Evolutionary conservation across 2,797 vertebrate species (phyloP).

Genomic region (Cacajao melanocephalus): DNA sequence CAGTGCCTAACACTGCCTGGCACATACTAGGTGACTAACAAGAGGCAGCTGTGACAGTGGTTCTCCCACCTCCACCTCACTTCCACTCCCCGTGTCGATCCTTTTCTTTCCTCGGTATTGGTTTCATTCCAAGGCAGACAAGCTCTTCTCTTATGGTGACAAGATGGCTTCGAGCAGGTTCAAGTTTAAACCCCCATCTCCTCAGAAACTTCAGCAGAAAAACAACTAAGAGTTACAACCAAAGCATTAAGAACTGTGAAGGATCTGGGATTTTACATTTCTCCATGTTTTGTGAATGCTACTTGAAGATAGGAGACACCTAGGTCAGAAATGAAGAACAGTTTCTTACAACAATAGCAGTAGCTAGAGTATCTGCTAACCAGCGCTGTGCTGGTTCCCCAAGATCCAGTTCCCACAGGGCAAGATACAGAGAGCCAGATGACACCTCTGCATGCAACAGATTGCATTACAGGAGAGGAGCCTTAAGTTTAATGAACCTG

Average conservation of each 20-base stretch:
- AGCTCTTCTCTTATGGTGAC: not conserved
- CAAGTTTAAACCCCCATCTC: not conserved
- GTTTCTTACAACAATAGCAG: not conserved
- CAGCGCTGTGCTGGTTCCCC: not conserved
- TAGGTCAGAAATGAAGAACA: not conserved
- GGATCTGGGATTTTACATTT: not conserved
- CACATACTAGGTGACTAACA: not conserved
- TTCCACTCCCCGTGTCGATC: not conserved
- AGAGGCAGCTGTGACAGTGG: not conserved
- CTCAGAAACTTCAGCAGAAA: slow-evolving; percentile 34
- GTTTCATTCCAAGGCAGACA: not conserved
- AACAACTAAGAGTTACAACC: not conserved
- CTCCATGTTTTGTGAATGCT: not conserved
- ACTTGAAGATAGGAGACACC: not conserved
- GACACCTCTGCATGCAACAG: not conserved
- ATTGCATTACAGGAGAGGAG: not conserved
- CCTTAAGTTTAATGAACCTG: not conserved
- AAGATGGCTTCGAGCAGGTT: not conserved
- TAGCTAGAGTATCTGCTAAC: not conserved
- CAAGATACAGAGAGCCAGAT: not conserved
- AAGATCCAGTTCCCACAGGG: not conserved
- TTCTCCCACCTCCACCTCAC: not conserved
- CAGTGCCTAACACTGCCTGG: not conserved
- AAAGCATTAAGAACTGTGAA: slow-evolving; percentile 13
- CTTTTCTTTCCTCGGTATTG: not conserved